A percentile compares a stretch with the other conserved stretches of the same genome.
phyloP scores from a whole-genome alignment of 2,888 invertebrate species.

The Trypoxylon attenuatum region DNA sequence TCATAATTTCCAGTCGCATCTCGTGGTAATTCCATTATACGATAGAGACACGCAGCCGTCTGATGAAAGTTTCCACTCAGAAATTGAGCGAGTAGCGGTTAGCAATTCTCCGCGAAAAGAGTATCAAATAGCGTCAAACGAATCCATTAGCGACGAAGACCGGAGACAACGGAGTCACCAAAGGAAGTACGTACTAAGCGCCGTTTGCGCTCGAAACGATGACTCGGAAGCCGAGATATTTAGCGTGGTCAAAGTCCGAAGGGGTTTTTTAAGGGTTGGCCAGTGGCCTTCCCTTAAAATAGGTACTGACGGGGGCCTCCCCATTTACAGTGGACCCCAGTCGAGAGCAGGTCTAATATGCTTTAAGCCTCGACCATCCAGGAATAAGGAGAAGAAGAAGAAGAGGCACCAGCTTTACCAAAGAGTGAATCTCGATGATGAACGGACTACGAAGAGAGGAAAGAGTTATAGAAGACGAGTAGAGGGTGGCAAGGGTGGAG shows the following conservation, averaged over 20 bases:
- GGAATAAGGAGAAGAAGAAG: constrained; percentile 22
- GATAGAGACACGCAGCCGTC: too few species aligned
- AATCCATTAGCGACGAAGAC: constrained; percentile 28
- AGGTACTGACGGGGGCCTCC: constrained; percentile 38
- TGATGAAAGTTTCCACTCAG: too few species aligned
- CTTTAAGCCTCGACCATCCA: constrained; percentile 54
- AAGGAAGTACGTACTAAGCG: constrained; percentile 25
- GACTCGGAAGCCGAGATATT: constrained; percentile 35
- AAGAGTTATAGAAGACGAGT: too few species aligned
- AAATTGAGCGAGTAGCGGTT: not conserved
- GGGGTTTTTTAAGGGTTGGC: constrained; percentile 49
- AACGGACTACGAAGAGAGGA: too few species aligned
- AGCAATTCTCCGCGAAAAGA: not conserved
- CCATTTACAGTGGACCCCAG: constrained; percentile 56
- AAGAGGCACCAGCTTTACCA: not conserved
- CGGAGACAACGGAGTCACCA: constrained; percentile 5
- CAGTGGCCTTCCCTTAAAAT: constrained; percentile 28
- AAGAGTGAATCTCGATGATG: constrained; percentile 17
- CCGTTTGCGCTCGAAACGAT: constrained; percentile 30
- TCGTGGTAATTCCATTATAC: too few species aligned
- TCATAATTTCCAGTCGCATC: too few species aligned
- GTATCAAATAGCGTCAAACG: constrained; percentile 13
- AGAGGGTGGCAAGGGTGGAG: not conserved
- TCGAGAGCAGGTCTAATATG: constrained; percentile 63
- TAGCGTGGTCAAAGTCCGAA: constrained; percentile 36